A percentile compares a stretch with the other conserved stretches of the same genome.
These are phyloP conservation scores for Cotesia vestalis DNA, from an alignment of 1,140 invertebrate species.

Conservation along the genomic window DNA sequence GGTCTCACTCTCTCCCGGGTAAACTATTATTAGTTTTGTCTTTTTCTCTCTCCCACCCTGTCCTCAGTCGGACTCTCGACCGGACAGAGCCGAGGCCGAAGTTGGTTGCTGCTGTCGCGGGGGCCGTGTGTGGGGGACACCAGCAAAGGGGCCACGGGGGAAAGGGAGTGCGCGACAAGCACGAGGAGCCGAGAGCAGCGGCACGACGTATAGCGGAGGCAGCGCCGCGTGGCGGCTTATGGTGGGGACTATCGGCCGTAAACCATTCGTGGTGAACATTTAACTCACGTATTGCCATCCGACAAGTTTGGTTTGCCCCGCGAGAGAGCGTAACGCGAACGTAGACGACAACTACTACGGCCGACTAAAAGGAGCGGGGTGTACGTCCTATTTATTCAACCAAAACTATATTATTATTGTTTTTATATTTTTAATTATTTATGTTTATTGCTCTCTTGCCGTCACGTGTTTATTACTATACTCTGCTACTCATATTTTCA, in stretches of 20 bases:
- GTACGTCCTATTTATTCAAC: constrained; percentile 12
- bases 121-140: constrained; percentile 36
- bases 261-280: constrained; percentile 68
- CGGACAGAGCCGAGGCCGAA: constrained; percentile 40
- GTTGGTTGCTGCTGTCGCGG: constrained; percentile 41
- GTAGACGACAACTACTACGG: constrained; percentile 25
- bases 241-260: constrained; percentile 67
- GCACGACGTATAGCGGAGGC: constrained; percentile 50
- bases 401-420: constrained; percentile 8
- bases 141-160: background rate
- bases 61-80: constrained; percentile 28
- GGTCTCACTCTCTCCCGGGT: too few relatives aligned
- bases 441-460: constrained; percentile 8
- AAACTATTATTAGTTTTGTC: background rate
- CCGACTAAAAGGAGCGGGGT: background rate
- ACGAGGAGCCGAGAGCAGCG: constrained; percentile 44
- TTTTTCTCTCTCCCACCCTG: constrained; percentile 12
- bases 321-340: constrained; percentile 64
- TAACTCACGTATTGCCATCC: constrained; percentile 69
- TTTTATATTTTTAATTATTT: background rate
- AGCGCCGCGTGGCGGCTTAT: constrained; percentile 65
- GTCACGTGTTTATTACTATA: background rate
- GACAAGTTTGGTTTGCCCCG: constrained; percentile 67
- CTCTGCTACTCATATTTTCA: background rate
- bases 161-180: constrained; percentile 37